Percentiles rank a stretch among this genome's conserved stretches.
Conservation (phyloP, 2,113 vertebrate genomes). For the Ahaetulla prasina region DNA sequence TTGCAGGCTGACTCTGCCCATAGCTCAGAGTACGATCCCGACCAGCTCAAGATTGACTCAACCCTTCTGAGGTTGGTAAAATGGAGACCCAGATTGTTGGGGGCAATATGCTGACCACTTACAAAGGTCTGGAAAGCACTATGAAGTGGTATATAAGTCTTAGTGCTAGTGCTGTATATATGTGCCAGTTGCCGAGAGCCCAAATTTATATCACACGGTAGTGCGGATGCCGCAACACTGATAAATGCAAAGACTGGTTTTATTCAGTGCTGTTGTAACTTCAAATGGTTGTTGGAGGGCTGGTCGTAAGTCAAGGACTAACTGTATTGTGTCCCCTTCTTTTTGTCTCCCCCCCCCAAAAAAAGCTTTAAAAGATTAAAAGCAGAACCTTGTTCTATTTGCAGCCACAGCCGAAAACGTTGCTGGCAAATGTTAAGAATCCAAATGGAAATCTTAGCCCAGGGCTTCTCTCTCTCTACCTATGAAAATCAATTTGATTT, state of each 20-base stretch:
- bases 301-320: neutral
- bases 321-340: slow-evolving; percentile 52
- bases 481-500: neutral
- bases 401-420: neutral
- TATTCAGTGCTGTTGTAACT: neutral
- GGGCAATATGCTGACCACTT: neutral
- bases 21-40: neutral
- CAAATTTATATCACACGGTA: neutral
- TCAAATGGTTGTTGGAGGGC: neutral
- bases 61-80: neutral
- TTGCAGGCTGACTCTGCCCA: neutral
- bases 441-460: neutral
- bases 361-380: slow-evolving; percentile 55
- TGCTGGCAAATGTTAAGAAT: neutral
- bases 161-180: neutral
- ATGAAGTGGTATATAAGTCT: neutral
- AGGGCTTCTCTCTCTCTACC: neutral
- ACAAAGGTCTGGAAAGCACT: neutral
- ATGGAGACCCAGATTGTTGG: neutral
- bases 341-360: slow-evolving; percentile 11
- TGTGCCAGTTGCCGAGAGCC: neutral
- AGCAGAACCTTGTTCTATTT: slow-evolving; percentile 16
- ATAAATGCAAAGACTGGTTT: neutral
- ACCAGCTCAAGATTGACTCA: neutral
- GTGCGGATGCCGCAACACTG: neutral